Evolutionary conservation across 2,888 invertebrate genomes (phyloP).

Genomic region (Melinaea marsaeus): DNA sequence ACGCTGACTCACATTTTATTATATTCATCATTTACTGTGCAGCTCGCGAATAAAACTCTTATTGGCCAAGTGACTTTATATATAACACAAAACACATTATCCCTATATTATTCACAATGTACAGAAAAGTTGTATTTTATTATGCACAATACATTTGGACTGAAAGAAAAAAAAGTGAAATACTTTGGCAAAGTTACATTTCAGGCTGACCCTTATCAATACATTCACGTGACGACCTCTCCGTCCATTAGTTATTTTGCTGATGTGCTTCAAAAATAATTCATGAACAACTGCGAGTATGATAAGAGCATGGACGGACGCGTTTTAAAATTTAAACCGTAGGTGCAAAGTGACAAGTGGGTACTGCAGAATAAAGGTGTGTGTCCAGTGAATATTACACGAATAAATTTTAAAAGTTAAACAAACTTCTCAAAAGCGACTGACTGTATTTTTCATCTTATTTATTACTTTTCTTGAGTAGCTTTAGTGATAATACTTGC

Average conservation of each 20-base stretch:
- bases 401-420: no score
- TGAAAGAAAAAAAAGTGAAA: slow-evolving; percentile 30
- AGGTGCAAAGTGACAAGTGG: no score
- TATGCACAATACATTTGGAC: slow-evolving; percentile 16
- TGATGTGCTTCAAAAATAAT: slow-evolving; percentile 19
- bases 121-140: not conserved
- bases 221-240: slow-evolving; percentile 42
- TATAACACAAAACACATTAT: not conserved
- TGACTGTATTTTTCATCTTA: no score
- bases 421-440: no score
- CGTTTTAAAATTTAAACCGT: not conserved
- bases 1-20: no score
- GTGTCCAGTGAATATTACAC: no score
- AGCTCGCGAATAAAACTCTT: no score
- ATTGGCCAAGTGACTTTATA: no score
- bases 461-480: no score
- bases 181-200: slow-evolving; percentile 42
- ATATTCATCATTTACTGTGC: no score
- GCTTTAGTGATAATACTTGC: no score
- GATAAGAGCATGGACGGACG: slow-evolving; percentile 13
- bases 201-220: slow-evolving; percentile 57
- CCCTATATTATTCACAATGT: not conserved
- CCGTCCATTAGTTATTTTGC: slow-evolving; percentile 38
- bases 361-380: no score
- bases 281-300: slow-evolving; percentile 19